Percentiles rank a stretch among this genome's conserved stretches.
phyloP scores from a whole-genome alignment of 1,140 invertebrate genomes.

The Lucilia cuprina region DNA sequence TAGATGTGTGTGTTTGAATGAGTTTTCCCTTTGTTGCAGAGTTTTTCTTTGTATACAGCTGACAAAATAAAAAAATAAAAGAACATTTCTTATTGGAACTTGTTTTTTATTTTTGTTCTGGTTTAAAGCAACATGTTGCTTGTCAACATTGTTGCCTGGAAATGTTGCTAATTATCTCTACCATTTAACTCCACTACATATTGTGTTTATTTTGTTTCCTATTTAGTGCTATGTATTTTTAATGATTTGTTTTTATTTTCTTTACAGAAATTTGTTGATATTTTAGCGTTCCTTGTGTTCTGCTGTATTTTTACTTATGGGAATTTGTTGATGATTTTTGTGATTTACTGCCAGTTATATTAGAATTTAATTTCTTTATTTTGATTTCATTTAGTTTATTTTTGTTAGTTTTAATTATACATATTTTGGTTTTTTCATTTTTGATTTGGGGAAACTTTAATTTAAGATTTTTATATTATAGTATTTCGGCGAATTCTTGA shows the following conservation, averaged over 20 bases:
- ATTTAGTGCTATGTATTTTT: background rate
- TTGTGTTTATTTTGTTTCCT: background rate
- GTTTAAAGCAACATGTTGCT: slow-evolving; percentile 29
- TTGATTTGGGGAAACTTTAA: background rate
- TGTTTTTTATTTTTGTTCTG: background rate
- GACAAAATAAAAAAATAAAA: background rate
- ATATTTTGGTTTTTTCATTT: background rate
- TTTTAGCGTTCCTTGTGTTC: background rate
- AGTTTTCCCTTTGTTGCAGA: slow-evolving; percentile 20
- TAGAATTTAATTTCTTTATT: too few relatives aligned
- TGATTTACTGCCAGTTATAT: too few relatives aligned
- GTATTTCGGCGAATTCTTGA: background rate
- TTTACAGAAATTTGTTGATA: background rate
- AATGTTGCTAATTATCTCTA: slow-evolving; percentile 20
- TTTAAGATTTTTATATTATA: background rate
- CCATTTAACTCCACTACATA: background rate
- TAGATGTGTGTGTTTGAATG: background rate
- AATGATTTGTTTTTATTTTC: slow-evolving; percentile 12
- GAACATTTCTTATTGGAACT: background rate
- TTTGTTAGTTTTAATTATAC: background rate
- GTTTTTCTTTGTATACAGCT: slow-evolving; percentile 11
- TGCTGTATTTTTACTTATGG: background rate
- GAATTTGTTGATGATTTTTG: too few relatives aligned
- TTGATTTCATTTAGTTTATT: background rate
- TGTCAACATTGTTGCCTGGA: background rate